Conservation (phyloP, 2,888 invertebrate genomes). For the Cheilosia variabilis region DNA sequence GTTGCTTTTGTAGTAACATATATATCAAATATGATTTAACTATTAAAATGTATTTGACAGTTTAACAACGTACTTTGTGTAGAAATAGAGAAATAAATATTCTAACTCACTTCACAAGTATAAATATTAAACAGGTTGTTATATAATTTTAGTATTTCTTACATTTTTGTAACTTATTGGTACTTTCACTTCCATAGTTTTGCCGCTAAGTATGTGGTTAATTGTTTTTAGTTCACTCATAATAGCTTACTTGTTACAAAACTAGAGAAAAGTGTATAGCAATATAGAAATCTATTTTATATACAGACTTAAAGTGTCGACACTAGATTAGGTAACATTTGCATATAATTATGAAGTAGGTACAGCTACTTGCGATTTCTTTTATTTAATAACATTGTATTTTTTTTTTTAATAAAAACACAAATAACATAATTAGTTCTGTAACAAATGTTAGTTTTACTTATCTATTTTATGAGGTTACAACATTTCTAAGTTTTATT, state of each 20-base stretch:
- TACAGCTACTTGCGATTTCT: conserved; percentile 8
- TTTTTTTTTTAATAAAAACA: conserved; percentile 13
- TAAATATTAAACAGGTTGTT: conserved; percentile 41
- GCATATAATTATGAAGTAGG: conserved; percentile 7
- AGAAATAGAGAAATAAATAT: conserved; percentile 38
- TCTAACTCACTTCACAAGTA: conserved; percentile 16
- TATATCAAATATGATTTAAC: conserved; percentile 44
- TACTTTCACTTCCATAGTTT: neutral
- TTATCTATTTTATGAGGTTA: conserved; percentile 34
- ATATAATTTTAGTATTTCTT: conserved; percentile 30
- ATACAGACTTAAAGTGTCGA: conserved; percentile 52
- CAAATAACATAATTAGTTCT: conserved; percentile 9
- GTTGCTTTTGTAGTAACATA: conserved; percentile 17
- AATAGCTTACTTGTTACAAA: conserved; percentile 33
- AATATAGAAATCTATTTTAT: conserved; percentile 63
- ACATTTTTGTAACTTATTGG: neutral
- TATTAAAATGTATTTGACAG: conserved; percentile 47
- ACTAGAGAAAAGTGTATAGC: conserved; percentile 53
- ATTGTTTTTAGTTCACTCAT: conserved; percentile 17
- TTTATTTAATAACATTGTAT: neutral
- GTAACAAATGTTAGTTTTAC: conserved; percentile 6
- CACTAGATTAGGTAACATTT: conserved; percentile 48
- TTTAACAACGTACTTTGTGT: conserved; percentile 56
- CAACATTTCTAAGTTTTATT: conserved; percentile 26
- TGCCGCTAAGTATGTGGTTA: conserved; percentile 8